These are phyloP conservation scores for Tiaroga cobitis DNA, from an alignment of 2,797 vertebrate genomes.

Conservation along the genomic window DNA sequence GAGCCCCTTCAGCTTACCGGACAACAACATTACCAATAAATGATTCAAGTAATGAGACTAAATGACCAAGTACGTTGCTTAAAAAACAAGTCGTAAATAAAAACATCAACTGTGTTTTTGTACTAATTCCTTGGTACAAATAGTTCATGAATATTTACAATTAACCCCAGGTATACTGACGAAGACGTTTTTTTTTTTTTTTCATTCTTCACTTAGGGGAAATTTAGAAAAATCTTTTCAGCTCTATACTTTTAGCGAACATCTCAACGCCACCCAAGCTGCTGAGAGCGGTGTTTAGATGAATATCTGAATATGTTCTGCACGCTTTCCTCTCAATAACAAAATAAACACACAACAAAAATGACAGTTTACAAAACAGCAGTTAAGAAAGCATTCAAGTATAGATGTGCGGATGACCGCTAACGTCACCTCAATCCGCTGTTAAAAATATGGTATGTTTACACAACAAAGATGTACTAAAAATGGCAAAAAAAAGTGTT, in stretches of 20 bases:
- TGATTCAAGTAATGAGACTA: constrained; percentile 28
- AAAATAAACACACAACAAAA: no score
- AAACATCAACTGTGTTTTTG: not conserved
- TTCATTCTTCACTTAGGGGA: not conserved
- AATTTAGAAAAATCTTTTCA: not conserved
- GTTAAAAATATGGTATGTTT: no score
- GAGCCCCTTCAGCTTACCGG: constrained; percentile 48
- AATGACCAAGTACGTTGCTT: constrained; percentile 26
- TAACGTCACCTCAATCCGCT: no score
- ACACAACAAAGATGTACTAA: no score
- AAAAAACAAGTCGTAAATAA: not conserved
- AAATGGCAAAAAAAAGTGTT: no score
- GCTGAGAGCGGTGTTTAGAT: no score
- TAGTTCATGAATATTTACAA: constrained; percentile 9
- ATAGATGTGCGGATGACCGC: no score
- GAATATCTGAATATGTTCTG: no score
- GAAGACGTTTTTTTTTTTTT: not conserved
- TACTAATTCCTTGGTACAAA: not conserved
- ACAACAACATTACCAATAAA: constrained; percentile 46
- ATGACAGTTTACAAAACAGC: no score
- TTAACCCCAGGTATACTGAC: not conserved
- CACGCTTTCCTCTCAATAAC: no score
- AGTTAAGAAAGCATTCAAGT: no score
- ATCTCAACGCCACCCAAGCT: not conserved
- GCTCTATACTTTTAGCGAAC: not conserved